These are phyloP conservation scores for Eulithis testata DNA, from an alignment of 2,888 invertebrate genomes.

Conservation along the genomic window DNA sequence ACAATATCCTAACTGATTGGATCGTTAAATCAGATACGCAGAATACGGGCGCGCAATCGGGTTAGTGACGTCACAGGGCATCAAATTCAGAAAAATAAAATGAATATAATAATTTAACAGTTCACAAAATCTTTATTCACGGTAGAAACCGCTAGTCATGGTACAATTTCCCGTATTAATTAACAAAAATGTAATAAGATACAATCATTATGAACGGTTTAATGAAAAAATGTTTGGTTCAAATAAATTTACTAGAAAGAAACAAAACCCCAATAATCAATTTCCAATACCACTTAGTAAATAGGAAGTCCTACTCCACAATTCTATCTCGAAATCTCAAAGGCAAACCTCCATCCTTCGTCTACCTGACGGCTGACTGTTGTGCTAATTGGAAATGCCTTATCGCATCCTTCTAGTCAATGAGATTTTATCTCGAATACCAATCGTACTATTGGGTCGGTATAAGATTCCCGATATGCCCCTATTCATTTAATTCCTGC, in stretches of 20 bases:
- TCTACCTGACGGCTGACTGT: slow-evolving; percentile 12
- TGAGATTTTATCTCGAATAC: slow-evolving; percentile 22
- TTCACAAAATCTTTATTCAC: too few species aligned
- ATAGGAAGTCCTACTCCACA: background rate
- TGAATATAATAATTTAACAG: background rate
- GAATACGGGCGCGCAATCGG: slow-evolving; percentile 40
- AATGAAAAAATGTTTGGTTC: too few species aligned
- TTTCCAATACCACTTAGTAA: background rate
- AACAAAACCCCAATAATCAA: background rate
- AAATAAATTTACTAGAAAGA: background rate
- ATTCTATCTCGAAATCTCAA: slow-evolving; percentile 6
- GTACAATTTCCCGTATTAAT: too few species aligned
- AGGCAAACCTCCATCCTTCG: slow-evolving; percentile 12
- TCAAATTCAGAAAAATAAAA: slow-evolving; percentile 4
- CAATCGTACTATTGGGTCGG: slow-evolving; percentile 8
- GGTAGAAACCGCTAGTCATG: too few species aligned
- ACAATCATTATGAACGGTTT: too few species aligned
- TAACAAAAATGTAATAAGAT: too few species aligned
- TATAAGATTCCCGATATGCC: background rate
- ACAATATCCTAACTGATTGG: slow-evolving; percentile 56
- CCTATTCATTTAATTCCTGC: too few species aligned
- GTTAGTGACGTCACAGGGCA: slow-evolving; percentile 34
- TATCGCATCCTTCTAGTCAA: slow-evolving; percentile 15
- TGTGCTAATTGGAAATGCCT: slow-evolving; percentile 27
- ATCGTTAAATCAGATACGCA: slow-evolving; percentile 50